phyloP scores from a whole-genome alignment of 2,888 invertebrate genomes.

The Branchellion lobata region DNA sequence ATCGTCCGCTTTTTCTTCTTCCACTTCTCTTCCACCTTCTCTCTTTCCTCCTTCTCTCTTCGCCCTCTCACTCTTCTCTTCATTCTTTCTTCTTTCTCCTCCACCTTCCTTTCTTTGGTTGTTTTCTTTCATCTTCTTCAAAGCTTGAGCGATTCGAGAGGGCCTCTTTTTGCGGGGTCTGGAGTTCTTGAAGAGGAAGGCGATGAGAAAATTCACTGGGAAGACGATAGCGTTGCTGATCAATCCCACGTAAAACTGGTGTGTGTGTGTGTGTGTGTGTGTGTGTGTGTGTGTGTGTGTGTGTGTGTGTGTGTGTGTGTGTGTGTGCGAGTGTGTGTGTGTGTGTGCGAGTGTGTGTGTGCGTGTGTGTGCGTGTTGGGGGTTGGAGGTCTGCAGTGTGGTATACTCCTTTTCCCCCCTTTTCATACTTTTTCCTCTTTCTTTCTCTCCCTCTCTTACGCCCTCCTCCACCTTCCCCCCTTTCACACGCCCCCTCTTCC shows the following conservation, averaged over 20 bases:
- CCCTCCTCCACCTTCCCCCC: no score
- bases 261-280: background rate
- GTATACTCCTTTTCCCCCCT: no score
- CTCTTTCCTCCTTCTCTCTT: background rate
- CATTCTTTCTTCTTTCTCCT: background rate
- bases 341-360: no score
- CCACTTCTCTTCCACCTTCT: conserved; percentile 49
- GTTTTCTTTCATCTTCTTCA: conserved; percentile 39
- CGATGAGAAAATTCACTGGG: conserved; percentile 62
- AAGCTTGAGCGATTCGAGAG: conserved; percentile 57
- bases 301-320: conserved; percentile 10
- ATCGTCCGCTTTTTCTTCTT: conserved; percentile 60
- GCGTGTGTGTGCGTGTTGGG: no score
- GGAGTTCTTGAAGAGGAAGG: conserved; percentile 63
- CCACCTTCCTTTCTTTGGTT: background rate
- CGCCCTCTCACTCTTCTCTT: background rate
- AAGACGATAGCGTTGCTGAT: conserved; percentile 63
- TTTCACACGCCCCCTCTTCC: no score
- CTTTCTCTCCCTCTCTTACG: no score
- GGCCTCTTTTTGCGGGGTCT: conserved; percentile 58
- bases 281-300: conserved; percentile 20
- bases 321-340: background rate
- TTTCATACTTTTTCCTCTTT: no score
- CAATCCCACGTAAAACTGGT: conserved; percentile 63
- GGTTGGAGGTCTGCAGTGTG: no score